Conservation (phyloP, 2,888 invertebrate species). For the Eupithecia tripunctaria region DNA sequence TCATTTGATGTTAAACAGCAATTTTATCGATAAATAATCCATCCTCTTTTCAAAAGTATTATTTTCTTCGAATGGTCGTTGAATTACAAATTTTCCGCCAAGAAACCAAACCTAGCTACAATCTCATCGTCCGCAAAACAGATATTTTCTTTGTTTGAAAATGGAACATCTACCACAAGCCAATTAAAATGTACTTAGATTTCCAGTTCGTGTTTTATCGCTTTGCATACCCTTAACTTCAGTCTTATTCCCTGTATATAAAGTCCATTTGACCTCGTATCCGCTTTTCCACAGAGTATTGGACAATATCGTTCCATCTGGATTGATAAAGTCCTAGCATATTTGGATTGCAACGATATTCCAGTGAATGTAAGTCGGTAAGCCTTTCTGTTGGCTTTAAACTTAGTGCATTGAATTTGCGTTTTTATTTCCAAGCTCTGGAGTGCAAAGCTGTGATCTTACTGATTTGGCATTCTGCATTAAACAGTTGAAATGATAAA, state of each 20-base stretch:
- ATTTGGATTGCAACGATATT: conserved; percentile 32
- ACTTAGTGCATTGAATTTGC: conserved; percentile 11
- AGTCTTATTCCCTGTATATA: conserved; percentile 2
- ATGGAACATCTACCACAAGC: conserved; percentile 4
- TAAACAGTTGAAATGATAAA: neutral
- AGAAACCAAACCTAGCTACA: neutral
- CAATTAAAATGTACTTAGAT: conserved; percentile 11
- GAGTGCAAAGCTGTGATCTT: neutral
- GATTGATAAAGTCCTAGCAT: conserved; percentile 35
- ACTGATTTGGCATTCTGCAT: neutral
- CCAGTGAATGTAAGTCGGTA: conserved; percentile 20
- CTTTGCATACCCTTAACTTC: conserved; percentile 2
- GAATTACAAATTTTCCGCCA: neutral
- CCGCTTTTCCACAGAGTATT: conserved; percentile 28
- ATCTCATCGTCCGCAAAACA: neutral
- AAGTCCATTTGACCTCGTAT: conserved; percentile 27
- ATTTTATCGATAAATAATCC: neutral
- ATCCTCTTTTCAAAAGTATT: neutral
- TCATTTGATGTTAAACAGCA: conserved; percentile 11
- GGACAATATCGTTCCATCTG: conserved; percentile 36
- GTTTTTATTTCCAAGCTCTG: conserved; percentile 10
- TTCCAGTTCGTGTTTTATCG: conserved; percentile 7
- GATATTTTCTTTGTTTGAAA: neutral
- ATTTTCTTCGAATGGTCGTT: neutral
- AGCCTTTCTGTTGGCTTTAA: conserved; percentile 15